phyloP scores from a whole-genome alignment of 1,140 invertebrate species.

The Saxidomus purpurata region DNA sequence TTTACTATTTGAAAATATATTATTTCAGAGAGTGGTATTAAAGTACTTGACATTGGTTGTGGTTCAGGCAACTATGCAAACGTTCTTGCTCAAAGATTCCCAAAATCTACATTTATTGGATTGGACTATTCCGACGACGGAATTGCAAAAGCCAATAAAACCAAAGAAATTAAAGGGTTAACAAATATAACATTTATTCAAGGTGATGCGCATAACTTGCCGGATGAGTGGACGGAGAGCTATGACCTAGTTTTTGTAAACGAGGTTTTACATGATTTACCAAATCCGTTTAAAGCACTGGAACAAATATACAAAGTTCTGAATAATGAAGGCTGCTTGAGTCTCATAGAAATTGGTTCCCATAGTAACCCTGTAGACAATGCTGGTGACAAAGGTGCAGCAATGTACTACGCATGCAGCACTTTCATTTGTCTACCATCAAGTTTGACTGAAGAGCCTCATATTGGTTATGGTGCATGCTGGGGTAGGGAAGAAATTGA shows the following conservation, averaged over 20 bases:
- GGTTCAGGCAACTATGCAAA: constrained; percentile 49
- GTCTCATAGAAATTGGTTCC: constrained; percentile 66
- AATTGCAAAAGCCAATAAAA: constrained; percentile 35
- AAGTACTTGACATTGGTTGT: constrained; percentile 71
- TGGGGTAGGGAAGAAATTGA: constrained; percentile 60
- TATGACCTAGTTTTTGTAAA: constrained; percentile 69
- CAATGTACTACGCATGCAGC: constrained; percentile 63
- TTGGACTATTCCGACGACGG: constrained; percentile 39
- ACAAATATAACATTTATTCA: constrained; percentile 61
- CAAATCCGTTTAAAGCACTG: constrained; percentile 67
- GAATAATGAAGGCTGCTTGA: constrained; percentile 64
- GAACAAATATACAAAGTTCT: constrained; percentile 61
- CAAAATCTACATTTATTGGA: constrained; percentile 64
- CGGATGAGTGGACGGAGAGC: constrained; percentile 55
- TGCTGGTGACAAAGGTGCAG: constrained; percentile 77
- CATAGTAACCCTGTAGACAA: constrained; percentile 67
- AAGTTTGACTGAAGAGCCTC: constrained; percentile 54
- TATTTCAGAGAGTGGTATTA: constrained; percentile 63
- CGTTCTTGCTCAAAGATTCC: constrained; percentile 65
- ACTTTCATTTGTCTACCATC: constrained; percentile 68
- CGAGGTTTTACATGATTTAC: constrained; percentile 74
- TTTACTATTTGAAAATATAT: no score
- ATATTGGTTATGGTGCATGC: constrained; percentile 59
- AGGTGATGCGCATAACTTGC: constrained; percentile 61
- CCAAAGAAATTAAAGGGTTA: constrained; percentile 34